phyloP scores from a whole-genome alignment of 2,888 invertebrate species.

The Tenthredo mesomela region DNA sequence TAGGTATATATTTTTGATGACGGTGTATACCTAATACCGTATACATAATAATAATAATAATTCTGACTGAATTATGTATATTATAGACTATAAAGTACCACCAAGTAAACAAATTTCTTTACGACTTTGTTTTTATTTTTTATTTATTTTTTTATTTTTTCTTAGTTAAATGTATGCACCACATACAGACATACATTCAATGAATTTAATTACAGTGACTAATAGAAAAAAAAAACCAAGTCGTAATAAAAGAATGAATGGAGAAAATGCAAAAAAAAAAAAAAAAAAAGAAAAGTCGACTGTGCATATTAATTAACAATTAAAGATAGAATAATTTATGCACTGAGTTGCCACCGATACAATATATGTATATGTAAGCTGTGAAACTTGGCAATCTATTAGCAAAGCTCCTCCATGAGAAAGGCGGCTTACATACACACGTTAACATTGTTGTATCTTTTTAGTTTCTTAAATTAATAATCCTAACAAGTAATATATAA shows the following conservation, averaged over 20 bases:
- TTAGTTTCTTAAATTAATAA: neutral
- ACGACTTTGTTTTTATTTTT: neutral
- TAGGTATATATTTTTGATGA: conserved; percentile 26
- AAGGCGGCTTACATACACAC: conserved; percentile 3
- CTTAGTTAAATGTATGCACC: neutral
- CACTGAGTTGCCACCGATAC: neutral
- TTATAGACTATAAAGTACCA: conserved; percentile 2
- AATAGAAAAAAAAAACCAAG: neutral
- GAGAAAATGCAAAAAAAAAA: neutral
- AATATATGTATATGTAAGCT: neutral
- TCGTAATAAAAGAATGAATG: neutral
- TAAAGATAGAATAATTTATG: conserved; percentile 3
- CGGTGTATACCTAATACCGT: conserved; percentile 1
- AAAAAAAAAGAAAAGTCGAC: neutral
- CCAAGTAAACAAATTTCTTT: conserved; percentile 24
- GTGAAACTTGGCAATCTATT: neutral
- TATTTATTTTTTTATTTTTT: neutral
- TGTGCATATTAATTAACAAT: conserved; percentile 6
- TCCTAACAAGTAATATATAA: conserved; percentile 34
- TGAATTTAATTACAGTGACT: conserved; percentile 7
- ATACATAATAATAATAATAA: conserved; percentile 5
- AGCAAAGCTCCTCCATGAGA: neutral
- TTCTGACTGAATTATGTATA: neutral
- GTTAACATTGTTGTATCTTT: neutral
- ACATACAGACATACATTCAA: neutral